Evolutionary conservation across 2,888 invertebrate species (phyloP).

Genomic region (Rhamnusium bicolor): DNA sequence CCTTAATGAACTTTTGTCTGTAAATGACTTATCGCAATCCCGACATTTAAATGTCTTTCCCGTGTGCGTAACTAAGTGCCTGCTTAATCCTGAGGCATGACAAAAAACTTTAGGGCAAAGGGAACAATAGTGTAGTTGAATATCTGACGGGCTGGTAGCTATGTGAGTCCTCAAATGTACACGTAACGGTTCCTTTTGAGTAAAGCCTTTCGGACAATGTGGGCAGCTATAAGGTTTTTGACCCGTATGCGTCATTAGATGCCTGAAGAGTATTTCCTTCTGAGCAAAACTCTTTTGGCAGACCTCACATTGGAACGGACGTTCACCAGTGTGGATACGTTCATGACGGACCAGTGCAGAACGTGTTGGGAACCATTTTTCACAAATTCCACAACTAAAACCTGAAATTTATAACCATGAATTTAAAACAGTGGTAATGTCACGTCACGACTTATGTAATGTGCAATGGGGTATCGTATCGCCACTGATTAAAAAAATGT

Average conservation of each 20-base stretch:
- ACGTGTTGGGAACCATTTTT: slow-evolving; percentile 79
- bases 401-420: slow-evolving; percentile 55
- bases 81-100: slow-evolving; percentile 78
- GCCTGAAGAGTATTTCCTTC: slow-evolving; percentile 79
- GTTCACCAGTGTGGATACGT: slow-evolving; percentile 79
- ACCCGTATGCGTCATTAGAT: slow-evolving; percentile 76
- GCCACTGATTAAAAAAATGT: no score
- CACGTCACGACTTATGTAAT: no score
- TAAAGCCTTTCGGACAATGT: slow-evolving; percentile 78
- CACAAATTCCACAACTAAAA: slow-evolving; percentile 76
- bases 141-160: slow-evolving; percentile 73
- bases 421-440: neutral
- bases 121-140: slow-evolving; percentile 79
- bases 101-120: slow-evolving; percentile 78
- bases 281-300: slow-evolving; percentile 82
- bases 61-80: slow-evolving; percentile 78
- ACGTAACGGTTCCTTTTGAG: slow-evolving; percentile 80
- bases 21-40: slow-evolving; percentile 79
- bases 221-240: slow-evolving; percentile 80
- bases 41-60: slow-evolving; percentile 78
- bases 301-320: slow-evolving; percentile 73
- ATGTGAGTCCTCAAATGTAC: slow-evolving; percentile 78
- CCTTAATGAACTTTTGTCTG: slow-evolving; percentile 81
- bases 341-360: slow-evolving; percentile 81
- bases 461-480: no score